Percentiles rank a stretch among this genome's conserved stretches.
Conservation (phyloP, 2,888 invertebrate genomes). For the Odontothrips loti region DNA sequence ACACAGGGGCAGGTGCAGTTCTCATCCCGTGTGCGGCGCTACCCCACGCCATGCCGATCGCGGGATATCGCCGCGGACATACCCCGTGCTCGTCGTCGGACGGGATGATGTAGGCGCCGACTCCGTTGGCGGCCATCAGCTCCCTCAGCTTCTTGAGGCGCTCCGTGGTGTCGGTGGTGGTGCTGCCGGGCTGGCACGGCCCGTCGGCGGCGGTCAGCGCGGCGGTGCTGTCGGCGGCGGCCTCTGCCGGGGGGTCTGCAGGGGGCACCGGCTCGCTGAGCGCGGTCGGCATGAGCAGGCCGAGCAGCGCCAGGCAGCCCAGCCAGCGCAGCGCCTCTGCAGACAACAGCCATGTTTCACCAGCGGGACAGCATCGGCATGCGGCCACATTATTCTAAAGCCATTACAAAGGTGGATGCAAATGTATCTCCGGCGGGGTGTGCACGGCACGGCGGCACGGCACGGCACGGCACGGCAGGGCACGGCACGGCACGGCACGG, state of each 20-base stretch:
- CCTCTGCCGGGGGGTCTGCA: not conserved
- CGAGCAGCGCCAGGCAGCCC: not conserved
- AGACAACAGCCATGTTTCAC: not conserved
- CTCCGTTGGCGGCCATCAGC: slow-evolving; percentile 35
- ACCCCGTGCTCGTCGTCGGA: slow-evolving; percentile 41
- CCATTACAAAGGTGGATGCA: no score
- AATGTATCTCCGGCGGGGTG: no score
- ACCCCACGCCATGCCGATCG: not conserved
- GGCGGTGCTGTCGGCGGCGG: no score
- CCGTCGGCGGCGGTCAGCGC: not conserved
- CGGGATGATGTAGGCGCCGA: slow-evolving; percentile 40
- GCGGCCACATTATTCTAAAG: no score
- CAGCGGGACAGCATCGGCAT: no score
- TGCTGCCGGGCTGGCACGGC: slow-evolving; percentile 31
- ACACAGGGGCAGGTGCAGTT: not conserved
- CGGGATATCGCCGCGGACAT: not conserved
- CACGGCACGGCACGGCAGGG: no score
- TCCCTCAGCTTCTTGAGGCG: slow-evolving; percentile 36
- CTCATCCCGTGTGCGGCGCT: not conserved
- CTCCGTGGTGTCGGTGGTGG: slow-evolving; percentile 30
- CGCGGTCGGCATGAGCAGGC: not conserved
- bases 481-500: no score
- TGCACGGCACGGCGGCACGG: no score
- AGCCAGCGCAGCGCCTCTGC: not conserved
- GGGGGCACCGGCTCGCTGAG: not conserved